Conservation (phyloP, 1,140 invertebrate genomes). For the Penaeus chinensis region DNA sequence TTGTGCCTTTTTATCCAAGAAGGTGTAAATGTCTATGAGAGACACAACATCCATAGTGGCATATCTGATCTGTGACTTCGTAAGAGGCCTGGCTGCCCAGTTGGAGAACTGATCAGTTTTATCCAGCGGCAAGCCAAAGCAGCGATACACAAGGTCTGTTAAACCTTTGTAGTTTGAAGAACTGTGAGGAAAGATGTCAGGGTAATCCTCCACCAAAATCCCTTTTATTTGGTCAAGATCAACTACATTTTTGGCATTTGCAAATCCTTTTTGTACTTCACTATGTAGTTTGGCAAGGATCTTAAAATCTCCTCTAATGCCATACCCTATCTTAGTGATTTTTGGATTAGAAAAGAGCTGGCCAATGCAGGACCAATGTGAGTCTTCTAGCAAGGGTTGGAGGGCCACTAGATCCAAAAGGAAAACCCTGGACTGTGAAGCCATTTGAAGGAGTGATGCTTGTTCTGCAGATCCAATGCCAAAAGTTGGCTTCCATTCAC, state of each 20-base stretch:
- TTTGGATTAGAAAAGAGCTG: slow-evolving; percentile 40
- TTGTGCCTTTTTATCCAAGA: slow-evolving; percentile 21
- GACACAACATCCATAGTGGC: slow-evolving; percentile 34
- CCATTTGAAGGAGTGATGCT: slow-evolving; percentile 43
- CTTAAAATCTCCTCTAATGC: slow-evolving; percentile 48
- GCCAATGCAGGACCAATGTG: slow-evolving; percentile 38
- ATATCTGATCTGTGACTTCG: slow-evolving; percentile 37
- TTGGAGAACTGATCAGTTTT: slow-evolving; percentile 46
- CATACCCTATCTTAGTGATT: slow-evolving; percentile 46
- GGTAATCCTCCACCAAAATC: slow-evolving; percentile 24
- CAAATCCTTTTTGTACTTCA: slow-evolving; percentile 31
- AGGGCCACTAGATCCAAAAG: slow-evolving; percentile 41
- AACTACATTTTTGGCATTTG: slow-evolving; percentile 32
- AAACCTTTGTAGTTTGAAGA: slow-evolving; percentile 36
- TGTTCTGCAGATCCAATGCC: slow-evolving; percentile 36
- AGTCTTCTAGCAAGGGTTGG: slow-evolving; percentile 21
- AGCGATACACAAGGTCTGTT: slow-evolving; percentile 46
- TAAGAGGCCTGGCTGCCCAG: slow-evolving; percentile 46
- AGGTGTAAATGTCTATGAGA: slow-evolving; percentile 35
- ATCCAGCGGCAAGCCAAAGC: slow-evolving; percentile 41
- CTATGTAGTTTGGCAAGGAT: slow-evolving; percentile 28
- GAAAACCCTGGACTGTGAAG: slow-evolving; percentile 24
- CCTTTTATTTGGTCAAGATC: slow-evolving; percentile 43
- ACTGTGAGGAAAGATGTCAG: slow-evolving; percentile 36
- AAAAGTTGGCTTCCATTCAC: slow-evolving; percentile 51